Conservation (phyloP, 2,888 invertebrate species). For the Philereme transversata region DNA sequence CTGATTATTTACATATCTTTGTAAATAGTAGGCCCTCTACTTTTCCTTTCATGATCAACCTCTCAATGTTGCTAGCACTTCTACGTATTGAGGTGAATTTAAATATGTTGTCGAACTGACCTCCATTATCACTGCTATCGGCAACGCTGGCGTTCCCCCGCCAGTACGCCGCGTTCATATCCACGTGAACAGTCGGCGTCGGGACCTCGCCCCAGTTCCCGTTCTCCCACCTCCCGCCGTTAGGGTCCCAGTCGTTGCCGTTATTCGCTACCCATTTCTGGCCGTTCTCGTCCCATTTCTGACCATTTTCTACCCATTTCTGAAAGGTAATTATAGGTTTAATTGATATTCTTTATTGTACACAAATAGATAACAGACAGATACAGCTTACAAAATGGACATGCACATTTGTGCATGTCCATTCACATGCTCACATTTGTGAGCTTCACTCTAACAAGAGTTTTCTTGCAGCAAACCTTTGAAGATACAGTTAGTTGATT, state of each 20-base stretch:
- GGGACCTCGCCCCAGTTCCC: constrained; percentile 73
- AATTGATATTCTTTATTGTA: constrained; percentile 23
- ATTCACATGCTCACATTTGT: too few species aligned
- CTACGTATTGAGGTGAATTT: too few species aligned
- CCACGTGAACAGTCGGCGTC: constrained; percentile 75
- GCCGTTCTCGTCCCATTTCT: constrained; percentile 50
- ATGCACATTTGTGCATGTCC: too few species aligned
- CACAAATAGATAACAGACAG: constrained; percentile 47
- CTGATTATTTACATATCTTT: too few species aligned
- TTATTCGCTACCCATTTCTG: constrained; percentile 55
- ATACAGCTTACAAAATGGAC: too few species aligned
- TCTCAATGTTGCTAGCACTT: too few species aligned
- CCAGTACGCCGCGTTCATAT: constrained; percentile 74
- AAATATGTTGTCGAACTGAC: constrained; percentile 40
- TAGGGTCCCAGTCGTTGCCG: constrained; percentile 63
- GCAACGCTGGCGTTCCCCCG: constrained; percentile 74
- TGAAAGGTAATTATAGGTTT: constrained; percentile 19
- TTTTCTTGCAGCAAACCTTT: too few species aligned
- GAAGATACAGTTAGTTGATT: too few species aligned
- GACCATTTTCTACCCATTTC: constrained; percentile 50
- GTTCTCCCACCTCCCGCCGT: constrained; percentile 61
- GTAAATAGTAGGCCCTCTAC: too few species aligned
- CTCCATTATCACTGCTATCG: constrained; percentile 80
- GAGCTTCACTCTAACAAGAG: too few species aligned
- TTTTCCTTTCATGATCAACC: too few species aligned